Percentiles rank a stretch among this genome's conserved stretches.
Evolutionary conservation across 2,113 vertebrate genomes (phyloP).

Genomic region (Merops nubicus): DNA sequence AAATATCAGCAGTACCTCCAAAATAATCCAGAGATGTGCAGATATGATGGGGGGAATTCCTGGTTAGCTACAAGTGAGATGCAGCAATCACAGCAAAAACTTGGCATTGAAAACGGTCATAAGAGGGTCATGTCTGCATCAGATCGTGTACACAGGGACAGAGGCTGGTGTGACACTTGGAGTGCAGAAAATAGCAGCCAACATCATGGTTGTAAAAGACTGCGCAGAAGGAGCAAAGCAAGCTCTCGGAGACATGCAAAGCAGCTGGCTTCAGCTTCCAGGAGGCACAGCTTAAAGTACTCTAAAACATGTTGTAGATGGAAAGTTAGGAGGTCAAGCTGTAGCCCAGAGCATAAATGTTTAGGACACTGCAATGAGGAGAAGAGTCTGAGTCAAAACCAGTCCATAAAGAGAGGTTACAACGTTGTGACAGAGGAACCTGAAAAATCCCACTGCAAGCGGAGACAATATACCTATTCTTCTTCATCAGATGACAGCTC

Average conservation of each 20-base stretch:
- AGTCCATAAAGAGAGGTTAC: constrained; percentile 74
- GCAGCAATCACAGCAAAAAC: not conserved
- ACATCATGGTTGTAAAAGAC: not conserved
- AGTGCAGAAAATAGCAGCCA: not conserved
- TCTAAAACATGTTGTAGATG: constrained; percentile 58
- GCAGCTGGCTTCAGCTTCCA: not conserved
- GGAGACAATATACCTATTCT: constrained; percentile 55
- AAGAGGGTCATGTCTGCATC: not conserved
- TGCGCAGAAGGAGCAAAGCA: not conserved
- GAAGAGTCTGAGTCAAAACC: constrained; percentile 41
- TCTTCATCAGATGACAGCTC: constrained; percentile 72
- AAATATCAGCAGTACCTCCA: constrained; percentile 15
- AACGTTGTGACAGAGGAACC: constrained; percentile 58
- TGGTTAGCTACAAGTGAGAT: not conserved
- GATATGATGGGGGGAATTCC: not conserved
- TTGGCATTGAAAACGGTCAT: not conserved
- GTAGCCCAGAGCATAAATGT: constrained; percentile 43
- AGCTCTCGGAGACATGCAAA: constrained; percentile 34
- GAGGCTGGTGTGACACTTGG: constrained; percentile 1
- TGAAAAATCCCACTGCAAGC: constrained; percentile 65
- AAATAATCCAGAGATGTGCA: constrained; percentile 13
- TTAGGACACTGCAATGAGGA: constrained; percentile 12
- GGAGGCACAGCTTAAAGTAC: constrained; percentile 37
- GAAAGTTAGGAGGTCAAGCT: constrained; percentile 17
- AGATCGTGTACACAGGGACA: not conserved